Base-by-base conservation (phyloP, 1,140 invertebrate species). In the Pachypeltis micranthus region DNA sequence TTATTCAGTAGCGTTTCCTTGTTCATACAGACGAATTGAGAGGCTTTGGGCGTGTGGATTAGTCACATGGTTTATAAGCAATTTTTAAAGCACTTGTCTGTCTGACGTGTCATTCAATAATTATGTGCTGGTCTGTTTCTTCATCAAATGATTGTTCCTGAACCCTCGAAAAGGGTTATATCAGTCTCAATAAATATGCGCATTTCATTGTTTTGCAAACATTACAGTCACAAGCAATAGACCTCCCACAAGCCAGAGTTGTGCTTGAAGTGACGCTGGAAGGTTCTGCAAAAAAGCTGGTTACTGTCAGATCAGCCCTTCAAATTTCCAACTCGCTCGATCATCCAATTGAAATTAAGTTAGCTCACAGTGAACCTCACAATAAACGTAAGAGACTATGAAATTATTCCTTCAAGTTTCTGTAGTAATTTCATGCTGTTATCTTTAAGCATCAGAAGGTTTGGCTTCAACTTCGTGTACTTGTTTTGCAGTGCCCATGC, bases 301-400 rank as follows among this genome's bases (percentile, higher is more conserved):
- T 98, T n/a, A 92, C 90, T n/a, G 85, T 98, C 2, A 81, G 93
- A 61, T 97, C 94, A 24, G 91, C 93, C 31, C 76, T 98, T 47
- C 81, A 85, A 61, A 75, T 97, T 1, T 74, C 81, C 3, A 98
- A 98, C 77, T 79, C 81, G 68, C 72, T 93, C 63, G 80, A 82
- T 56, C 82, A 87, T 63, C 69, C 80, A 0, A 78, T 93, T 12
- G 87, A 91, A 69, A 73, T 87, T 0, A 85, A 84, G 70, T 75
- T 86, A 66, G 83, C 84, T 59, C 82, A 82, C 71, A 70, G 74
- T 2, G 65, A 74, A 56, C 70, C 70, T 58, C 72, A 76, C 31
- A 68, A 75, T 31, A 71, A 71, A 65, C 72, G 76, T 78, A 65
- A 59, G 75, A 74, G 1, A 44, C 23, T 16, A 55, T 55, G n/a